phyloP scores from a whole-genome alignment of 1,140 invertebrate species.

The Probaryconus sp. region DNA sequence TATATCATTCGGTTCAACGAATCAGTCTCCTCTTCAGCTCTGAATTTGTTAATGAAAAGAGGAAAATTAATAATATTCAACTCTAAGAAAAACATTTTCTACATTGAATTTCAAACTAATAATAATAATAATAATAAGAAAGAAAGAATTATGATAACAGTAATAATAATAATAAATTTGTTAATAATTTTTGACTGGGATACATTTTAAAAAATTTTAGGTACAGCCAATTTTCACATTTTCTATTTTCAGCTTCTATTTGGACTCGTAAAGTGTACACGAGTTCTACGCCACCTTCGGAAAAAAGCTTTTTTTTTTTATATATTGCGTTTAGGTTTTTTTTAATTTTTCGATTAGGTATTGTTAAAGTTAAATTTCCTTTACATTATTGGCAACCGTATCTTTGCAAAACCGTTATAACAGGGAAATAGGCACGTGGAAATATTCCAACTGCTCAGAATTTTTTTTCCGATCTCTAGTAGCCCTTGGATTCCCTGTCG shows the following conservation, averaged over 20 bases:
- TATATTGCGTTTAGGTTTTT: background rate
- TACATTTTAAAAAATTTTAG: too few species aligned
- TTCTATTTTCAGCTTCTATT: too few species aligned
- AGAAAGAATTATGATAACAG: too few species aligned
- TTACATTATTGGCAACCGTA: constrained; percentile 23
- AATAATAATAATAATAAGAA: too few species aligned
- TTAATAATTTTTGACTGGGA: too few species aligned
- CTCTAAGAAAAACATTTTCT: too few species aligned
- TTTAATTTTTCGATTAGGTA: background rate
- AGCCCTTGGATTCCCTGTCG: constrained; percentile 34
- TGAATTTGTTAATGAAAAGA: background rate
- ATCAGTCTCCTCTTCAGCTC: background rate
- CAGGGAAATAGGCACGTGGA: constrained; percentile 16
- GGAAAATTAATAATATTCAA: background rate
- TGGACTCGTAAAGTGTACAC: too few species aligned
- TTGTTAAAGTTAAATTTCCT: constrained; percentile 13
- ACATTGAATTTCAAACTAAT: too few species aligned
- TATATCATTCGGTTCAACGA: constrained; percentile 5
- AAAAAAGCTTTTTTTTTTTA: too few species aligned
- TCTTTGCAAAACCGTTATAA: constrained; percentile 2
- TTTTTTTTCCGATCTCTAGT: constrained; percentile 19
- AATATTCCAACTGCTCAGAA: constrained; percentile 18
- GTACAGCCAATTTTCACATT: too few species aligned
- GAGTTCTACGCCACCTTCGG: too few species aligned
- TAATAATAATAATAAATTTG: too few species aligned